Percentiles rank a stretch among this genome's conserved stretches.
These are phyloP conservation scores for Athene noctua DNA, from an alignment of 2,113 vertebrate species.

Conservation along the genomic window DNA sequence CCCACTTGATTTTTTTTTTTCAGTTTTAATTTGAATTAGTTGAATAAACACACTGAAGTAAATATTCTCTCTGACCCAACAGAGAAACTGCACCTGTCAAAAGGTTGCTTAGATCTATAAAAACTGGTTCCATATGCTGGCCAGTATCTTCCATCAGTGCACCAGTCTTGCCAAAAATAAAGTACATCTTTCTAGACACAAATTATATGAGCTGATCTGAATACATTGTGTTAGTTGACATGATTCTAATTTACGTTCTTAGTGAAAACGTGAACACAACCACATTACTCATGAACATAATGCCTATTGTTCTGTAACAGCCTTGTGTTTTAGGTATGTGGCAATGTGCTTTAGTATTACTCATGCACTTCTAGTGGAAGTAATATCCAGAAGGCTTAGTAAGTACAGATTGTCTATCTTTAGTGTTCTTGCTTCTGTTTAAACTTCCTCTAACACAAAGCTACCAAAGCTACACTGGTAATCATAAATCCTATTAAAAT, in stretches of 20 bases:
- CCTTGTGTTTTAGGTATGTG: background rate
- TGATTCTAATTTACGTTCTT: background rate
- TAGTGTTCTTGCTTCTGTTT: background rate
- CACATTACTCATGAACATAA: background rate
- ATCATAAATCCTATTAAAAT: conserved; percentile 26
- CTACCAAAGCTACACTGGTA: background rate
- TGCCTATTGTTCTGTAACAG: background rate
- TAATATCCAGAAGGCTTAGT: background rate
- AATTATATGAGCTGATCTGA: background rate
- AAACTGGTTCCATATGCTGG: background rate
- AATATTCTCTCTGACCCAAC: background rate
- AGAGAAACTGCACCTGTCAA: background rate
- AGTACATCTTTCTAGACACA: background rate
- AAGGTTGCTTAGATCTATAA: background rate
- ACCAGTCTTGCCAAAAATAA: background rate
- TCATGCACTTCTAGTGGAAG: background rate
- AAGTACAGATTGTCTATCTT: background rate
- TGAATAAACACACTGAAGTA: background rate
- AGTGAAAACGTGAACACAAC: background rate
- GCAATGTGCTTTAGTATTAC: background rate
- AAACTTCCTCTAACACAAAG: conserved; percentile 23
- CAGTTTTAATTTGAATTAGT: background rate
- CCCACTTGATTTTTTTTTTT: background rate
- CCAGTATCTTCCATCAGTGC: background rate
- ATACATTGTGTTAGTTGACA: background rate